Conservation (phyloP, 2,113 vertebrate genomes). For the Psephotus haematonotus region DNA sequence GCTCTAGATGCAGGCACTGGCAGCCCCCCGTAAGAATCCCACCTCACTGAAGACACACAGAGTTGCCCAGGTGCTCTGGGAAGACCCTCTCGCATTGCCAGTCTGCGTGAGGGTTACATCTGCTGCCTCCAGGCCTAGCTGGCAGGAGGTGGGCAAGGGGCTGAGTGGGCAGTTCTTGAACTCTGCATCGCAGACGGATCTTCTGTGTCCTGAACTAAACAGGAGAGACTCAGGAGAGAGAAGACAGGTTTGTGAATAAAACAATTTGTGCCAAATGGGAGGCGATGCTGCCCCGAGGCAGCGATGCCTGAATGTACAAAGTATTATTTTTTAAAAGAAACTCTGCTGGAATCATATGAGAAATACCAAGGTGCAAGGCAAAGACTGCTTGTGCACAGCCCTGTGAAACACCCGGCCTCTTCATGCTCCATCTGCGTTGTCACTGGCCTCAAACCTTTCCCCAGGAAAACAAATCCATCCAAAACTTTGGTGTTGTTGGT, state of each 20-base stretch:
- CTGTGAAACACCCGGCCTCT: background rate
- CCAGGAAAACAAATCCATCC: constrained; percentile 57
- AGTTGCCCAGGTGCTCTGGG: constrained; percentile 36
- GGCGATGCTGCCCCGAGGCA: constrained; percentile 22
- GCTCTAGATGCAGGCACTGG: constrained; percentile 46
- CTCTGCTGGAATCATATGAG: constrained; percentile 36
- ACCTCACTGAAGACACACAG: constrained; percentile 33
- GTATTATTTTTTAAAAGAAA: constrained; percentile 67
- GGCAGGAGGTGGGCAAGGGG: constrained; percentile 16
- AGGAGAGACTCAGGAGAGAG: constrained; percentile 51
- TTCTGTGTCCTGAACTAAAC: constrained; percentile 35
- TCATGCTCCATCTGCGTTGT: background rate
- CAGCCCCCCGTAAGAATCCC: constrained; percentile 31
- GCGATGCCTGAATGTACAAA: constrained; percentile 72
- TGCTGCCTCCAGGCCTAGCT: constrained; percentile 15
- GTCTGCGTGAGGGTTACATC: background rate
- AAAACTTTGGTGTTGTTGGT: constrained; percentile 26
- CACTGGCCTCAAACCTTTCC: background rate
- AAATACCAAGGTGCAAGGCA: constrained; percentile 49
- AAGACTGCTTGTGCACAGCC: constrained; percentile 43
- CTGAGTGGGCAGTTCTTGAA: constrained; percentile 26
- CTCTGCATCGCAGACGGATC: constrained; percentile 6
- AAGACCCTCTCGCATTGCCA: constrained; percentile 10
- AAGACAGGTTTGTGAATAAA: constrained; percentile 52
- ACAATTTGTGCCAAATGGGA: constrained; percentile 64